A percentile compares a stretch with the other conserved stretches of the same genome.
Conservation (phyloP, 2,113 vertebrate genomes). For the Heteronetta atricapilla region DNA sequence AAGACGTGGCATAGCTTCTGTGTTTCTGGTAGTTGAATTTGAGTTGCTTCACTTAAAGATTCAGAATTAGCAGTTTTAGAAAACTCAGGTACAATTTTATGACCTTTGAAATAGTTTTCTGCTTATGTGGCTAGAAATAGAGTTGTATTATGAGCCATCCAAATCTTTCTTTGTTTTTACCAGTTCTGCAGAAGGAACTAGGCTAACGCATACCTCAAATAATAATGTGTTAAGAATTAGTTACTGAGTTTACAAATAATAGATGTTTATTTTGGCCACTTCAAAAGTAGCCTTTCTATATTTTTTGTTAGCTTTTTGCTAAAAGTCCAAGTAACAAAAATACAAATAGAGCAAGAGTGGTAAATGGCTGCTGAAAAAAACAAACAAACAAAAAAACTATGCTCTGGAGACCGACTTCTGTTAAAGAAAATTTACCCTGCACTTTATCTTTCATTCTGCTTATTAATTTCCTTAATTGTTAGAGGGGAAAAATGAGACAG, state of each 20-base stretch:
- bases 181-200: background rate
- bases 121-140: background rate
- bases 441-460: background rate
- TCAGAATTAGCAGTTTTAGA: background rate
- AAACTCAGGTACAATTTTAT: background rate
- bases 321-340: background rate
- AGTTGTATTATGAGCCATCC: background rate
- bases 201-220: background rate
- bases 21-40: background rate
- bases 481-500: background rate
- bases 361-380: background rate
- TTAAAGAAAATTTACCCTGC: background rate
- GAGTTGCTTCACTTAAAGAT: background rate
- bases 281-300: background rate
- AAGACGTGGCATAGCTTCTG: background rate
- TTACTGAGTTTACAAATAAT: background rate
- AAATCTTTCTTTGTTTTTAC: background rate
- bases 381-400: too few relatives aligned
- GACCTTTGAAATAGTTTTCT: background rate
- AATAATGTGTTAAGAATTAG: background rate
- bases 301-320: background rate
- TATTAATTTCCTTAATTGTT: background rate
- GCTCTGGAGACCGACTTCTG: background rate
- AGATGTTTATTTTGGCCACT: background rate
- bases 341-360: background rate